A percentile compares a stretch with the other conserved stretches of the same genome.
Evolutionary conservation across 2,888 invertebrate species (phyloP).

Genomic region (Melinopterus prodromus): DNA sequence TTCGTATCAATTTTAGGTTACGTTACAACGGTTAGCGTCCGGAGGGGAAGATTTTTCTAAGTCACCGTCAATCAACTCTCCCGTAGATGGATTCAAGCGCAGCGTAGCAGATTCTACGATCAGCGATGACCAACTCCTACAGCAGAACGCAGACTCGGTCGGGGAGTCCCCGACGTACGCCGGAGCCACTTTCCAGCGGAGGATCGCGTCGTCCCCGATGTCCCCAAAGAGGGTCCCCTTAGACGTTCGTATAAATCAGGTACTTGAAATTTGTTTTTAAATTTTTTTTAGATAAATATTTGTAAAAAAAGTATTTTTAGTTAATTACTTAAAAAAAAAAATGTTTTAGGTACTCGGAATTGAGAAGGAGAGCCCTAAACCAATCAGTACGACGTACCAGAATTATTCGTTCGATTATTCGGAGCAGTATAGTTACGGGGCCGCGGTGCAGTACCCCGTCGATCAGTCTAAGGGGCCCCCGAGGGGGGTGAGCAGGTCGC

Average conservation of each 20-base stretch:
- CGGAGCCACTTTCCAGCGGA: conserved; percentile 17
- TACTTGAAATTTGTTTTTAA: conserved; percentile 60
- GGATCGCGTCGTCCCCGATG: conserved; percentile 40
- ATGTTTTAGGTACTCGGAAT: conserved; percentile 61
- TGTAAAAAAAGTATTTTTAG: too few species aligned
- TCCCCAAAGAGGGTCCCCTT: conserved; percentile 68
- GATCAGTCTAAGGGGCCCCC: conserved; percentile 24
- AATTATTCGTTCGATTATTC: conserved; percentile 28
- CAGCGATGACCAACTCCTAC: conserved; percentile 61
- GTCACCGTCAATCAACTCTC: conserved; percentile 53
- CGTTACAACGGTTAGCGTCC: conserved; percentile 41
- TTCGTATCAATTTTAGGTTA: conserved; percentile 34
- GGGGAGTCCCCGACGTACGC: conserved; percentile 45
- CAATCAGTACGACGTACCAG: conserved; percentile 39
- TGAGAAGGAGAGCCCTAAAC: conserved; percentile 55
- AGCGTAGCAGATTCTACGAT: conserved; percentile 66
- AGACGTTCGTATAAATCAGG: conserved; percentile 68
- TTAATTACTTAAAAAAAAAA: too few species aligned
- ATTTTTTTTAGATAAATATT: too few species aligned
- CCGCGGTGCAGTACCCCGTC: conserved; percentile 31
- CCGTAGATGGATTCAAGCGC: conserved; percentile 57
- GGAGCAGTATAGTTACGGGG: conserved; percentile 33
- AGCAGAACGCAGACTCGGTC: conserved; percentile 45
- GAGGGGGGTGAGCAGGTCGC: conserved; percentile 26
- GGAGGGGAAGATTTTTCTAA: conserved; percentile 38